Conservation (phyloP, 2,888 invertebrate genomes). For the Eueremaeus valkanovi region DNA sequence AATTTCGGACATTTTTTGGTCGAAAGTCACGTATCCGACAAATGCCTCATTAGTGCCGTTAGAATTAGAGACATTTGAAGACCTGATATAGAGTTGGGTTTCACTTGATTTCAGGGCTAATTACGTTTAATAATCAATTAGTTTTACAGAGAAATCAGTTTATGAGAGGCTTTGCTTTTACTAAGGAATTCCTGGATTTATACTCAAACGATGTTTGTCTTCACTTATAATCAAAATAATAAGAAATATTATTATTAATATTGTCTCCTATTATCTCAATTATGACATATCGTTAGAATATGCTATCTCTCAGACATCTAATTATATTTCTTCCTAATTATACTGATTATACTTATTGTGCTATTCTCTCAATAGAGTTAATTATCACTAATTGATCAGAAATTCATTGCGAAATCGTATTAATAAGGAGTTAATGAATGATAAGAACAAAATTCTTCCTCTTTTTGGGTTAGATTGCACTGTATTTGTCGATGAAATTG, state of each 20-base stretch:
- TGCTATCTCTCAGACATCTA: too few species aligned
- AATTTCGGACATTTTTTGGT: slow-evolving; percentile 6
- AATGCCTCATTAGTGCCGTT: slow-evolving; percentile 8
- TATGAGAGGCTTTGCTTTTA: neutral
- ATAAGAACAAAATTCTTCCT: too few species aligned
- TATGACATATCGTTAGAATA: too few species aligned
- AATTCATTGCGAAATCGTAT: too few species aligned
- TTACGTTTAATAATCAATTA: slow-evolving; percentile 22
- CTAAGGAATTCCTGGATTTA: neutral
- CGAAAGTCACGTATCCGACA: slow-evolving; percentile 12
- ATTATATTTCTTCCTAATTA: too few species aligned
- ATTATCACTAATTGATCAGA: too few species aligned
- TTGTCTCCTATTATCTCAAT: too few species aligned
- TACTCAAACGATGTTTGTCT: neutral
- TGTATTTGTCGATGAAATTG: too few species aligned
- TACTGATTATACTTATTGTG: too few species aligned
- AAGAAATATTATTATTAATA: neutral
- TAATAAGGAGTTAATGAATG: too few species aligned
- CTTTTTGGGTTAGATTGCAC: too few species aligned
- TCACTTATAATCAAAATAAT: neutral
- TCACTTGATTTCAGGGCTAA: slow-evolving; percentile 11
- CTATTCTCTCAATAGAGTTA: too few species aligned
- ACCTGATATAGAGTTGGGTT: slow-evolving; percentile 10
- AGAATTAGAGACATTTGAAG: neutral
- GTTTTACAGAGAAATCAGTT: slow-evolving; percentile 13